Evolutionary conservation across 2,113 vertebrate species (phyloP).

Genomic region (Xiphorhynchus elegans): DNA sequence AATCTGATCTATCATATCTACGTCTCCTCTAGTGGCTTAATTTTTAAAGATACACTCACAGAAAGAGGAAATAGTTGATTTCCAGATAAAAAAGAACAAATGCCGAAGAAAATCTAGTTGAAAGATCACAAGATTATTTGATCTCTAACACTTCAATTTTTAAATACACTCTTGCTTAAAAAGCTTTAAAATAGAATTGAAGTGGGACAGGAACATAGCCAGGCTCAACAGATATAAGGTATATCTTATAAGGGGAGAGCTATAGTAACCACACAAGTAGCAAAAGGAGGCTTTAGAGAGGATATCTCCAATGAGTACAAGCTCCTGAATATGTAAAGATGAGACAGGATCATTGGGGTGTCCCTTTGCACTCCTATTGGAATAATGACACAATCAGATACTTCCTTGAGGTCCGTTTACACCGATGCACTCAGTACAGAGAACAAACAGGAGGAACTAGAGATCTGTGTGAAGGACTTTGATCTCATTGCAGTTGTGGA

Average conservation of each 20-base stretch:
- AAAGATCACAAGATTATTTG: background rate
- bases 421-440: too few relatives aligned
- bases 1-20: background rate
- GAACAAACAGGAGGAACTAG: background rate
- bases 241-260: background rate
- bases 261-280: background rate
- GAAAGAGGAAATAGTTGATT: background rate
- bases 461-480: background rate
- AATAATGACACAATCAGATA: too few relatives aligned
- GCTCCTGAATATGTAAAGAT: background rate
- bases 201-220: too few relatives aligned
- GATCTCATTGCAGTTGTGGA: background rate
- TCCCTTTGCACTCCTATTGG: background rate
- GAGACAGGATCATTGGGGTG: background rate
- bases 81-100: background rate
- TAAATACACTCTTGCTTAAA: background rate
- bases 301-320: background rate
- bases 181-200: background rate
- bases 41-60: background rate
- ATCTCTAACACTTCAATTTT: background rate
- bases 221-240: rapidly evolving
- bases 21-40: background rate
- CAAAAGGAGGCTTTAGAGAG: background rate
- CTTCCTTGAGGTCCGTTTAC: background rate
- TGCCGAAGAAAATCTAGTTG: background rate